Evolutionary conservation across 2,888 invertebrate genomes (phyloP).

Genomic region (Cactoblastis cactorum): DNA sequence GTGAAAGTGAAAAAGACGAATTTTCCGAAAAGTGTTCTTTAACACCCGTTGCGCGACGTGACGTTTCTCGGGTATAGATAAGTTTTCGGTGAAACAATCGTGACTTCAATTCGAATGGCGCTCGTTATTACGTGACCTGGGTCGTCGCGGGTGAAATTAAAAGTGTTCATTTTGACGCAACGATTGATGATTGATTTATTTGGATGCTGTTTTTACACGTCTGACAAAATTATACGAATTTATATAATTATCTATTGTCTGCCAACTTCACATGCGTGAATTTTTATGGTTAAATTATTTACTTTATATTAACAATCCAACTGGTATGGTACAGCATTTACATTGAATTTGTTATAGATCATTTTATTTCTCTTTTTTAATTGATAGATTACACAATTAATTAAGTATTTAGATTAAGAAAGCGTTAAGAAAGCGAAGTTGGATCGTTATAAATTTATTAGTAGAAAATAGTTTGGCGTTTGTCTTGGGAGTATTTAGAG

Average conservation of each 20-base stretch:
- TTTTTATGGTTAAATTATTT: too few species aligned
- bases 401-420: too few species aligned
- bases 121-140: slow-evolving; percentile 37
- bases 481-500: too few species aligned
- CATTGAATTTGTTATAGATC: too few species aligned
- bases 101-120: slow-evolving; percentile 5
- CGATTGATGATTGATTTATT: slow-evolving; percentile 30
- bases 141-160: slow-evolving; percentile 44
- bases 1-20: slow-evolving; percentile 33
- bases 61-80: slow-evolving; percentile 41
- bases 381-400: too few species aligned
- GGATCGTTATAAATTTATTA: too few species aligned
- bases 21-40: slow-evolving; percentile 39
- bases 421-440: too few species aligned
- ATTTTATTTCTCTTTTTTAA: too few species aligned
- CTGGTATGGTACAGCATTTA: too few species aligned
- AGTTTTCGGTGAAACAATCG: slow-evolving; percentile 28
- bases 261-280: background rate
- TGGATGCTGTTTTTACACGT: slow-evolving; percentile 6
- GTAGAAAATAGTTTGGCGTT: too few species aligned
- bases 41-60: slow-evolving; percentile 44
- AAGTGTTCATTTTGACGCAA: slow-evolving; percentile 43
- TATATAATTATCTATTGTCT: background rate
- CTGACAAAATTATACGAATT: background rate
- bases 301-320: too few species aligned